These are phyloP conservation scores for Pseudorasbora parva DNA, from an alignment of 2,113 vertebrate genomes.

Conservation along the genomic window DNA sequence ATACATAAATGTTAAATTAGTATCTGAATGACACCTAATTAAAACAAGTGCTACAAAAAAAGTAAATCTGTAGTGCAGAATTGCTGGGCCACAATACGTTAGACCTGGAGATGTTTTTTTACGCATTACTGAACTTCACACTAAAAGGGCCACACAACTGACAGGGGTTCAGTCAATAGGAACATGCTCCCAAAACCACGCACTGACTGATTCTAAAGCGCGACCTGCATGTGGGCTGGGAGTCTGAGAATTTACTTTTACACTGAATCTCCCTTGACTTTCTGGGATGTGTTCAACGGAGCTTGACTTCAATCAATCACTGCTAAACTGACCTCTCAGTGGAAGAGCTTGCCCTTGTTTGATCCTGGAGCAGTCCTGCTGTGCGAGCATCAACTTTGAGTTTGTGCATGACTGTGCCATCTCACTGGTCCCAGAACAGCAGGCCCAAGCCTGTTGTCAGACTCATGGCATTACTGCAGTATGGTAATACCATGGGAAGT, in stretches of 20 bases:
- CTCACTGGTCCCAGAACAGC: constrained; percentile 8
- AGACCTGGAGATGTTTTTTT: constrained; percentile 17
- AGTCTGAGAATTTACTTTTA: constrained; percentile 6
- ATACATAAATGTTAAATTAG: constrained; percentile 3
- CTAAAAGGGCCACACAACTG: constrained; percentile 21
- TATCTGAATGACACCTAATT: constrained; percentile 23
- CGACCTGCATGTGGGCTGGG: neutral
- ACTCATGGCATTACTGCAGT: neutral
- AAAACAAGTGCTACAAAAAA: neutral
- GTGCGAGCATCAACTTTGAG: neutral
- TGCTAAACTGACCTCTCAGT: constrained; percentile 23
- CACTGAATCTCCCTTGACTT: constrained; percentile 14
- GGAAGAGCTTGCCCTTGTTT: constrained; percentile 40
- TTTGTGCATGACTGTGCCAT: neutral
- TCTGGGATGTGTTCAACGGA: constrained; percentile 37
- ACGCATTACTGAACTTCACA: constrained; percentile 6
- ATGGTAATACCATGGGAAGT: neutral
- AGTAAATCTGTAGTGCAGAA: neutral
- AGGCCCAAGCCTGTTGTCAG: neutral
- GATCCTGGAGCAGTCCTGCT: constrained; percentile 4
- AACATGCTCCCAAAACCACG: constrained; percentile 17
- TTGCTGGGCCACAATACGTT: neutral
- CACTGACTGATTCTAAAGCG: constrained; percentile 1
- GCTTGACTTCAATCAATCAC: constrained; percentile 52
- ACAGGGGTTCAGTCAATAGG: constrained; percentile 27